Base-by-base conservation (phyloP, 1,140 invertebrate species). In the Ditylenchus dipsaci region DNA sequence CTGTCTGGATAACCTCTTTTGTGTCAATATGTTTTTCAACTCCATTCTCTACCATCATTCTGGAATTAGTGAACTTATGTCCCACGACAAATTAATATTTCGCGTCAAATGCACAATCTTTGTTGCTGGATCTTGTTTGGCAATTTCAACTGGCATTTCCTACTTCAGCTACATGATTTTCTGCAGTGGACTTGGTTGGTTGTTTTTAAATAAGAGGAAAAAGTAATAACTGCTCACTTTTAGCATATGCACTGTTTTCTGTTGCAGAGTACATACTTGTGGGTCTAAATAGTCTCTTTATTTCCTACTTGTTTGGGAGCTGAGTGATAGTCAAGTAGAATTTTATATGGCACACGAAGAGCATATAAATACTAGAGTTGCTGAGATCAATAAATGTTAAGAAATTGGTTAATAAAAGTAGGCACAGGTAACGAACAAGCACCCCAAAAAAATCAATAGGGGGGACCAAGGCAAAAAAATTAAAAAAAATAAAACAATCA, bases 21-120 rank as follows among this genome's bases (percentile, higher is more conserved):
- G 74, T 53, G 81, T 82, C 63, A 81, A 81, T 45, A 81, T 81
- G 74, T 66, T 82, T 13, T 76, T 82, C 53, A 82, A 82, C 47
- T 63, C 68, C 0, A 72, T 81, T 42, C 58, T 81, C 3, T 76
- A 80, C 42, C 68, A 79, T 56, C 76, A 69, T 59, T 77, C 81
- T 23, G 79, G 80, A 15, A 69, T 76, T 26, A 21, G 67, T 21
- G 47, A 78, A 26, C 43, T 76, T 8, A 65, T 38, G 21, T 33
- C 62, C 59, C 53, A 80, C 78, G 68, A 81, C 38, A 68, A 75
- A 29, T 64, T 19, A 38, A 72, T 80, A 17, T 81, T 78, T 63
- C 57, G 66, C 17, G 56, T 80, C 45, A 83, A 83, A 59, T 71
- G 79, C 21, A 56, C 63, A 23, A 38, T 83, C 21, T 78, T 75